A percentile compares a stretch with the other conserved stretches of the same genome.
phyloP scores from a whole-genome alignment of 1,140 invertebrate species.

The Thalassaphorura encarpata region DNA sequence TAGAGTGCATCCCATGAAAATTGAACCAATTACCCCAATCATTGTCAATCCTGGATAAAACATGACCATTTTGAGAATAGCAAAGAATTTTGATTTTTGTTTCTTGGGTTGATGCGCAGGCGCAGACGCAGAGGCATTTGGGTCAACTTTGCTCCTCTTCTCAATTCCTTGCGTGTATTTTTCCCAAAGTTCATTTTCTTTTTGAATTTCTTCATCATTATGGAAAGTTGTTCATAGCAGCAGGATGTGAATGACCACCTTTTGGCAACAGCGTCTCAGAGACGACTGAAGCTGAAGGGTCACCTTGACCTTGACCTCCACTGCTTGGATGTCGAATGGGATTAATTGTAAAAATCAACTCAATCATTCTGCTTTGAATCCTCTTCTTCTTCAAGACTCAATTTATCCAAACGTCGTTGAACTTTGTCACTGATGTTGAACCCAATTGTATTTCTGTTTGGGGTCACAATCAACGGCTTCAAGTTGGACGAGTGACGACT shows the following conservation, averaged over 20 bases:
- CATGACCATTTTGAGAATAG: neutral
- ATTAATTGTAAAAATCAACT: too few relatives aligned
- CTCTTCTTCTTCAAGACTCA: too few relatives aligned
- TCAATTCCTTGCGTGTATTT: neutral
- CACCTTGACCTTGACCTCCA: too few relatives aligned
- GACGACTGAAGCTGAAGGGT: too few relatives aligned
- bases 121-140: neutral
- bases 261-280: too few relatives aligned
- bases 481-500: neutral
- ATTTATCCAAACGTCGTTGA: too few relatives aligned
- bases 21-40: neutral
- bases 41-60: neutral
- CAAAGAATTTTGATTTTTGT: neutral
- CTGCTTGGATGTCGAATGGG: too few relatives aligned
- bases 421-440: neutral
- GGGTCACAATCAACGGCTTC: neutral
- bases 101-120: neutral
- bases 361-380: too few relatives aligned
- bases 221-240: neutral
- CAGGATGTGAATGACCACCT: too few relatives aligned
- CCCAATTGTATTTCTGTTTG: neutral
- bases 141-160: neutral
- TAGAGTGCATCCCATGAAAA: neutral
- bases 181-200: neutral
- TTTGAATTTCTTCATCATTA: neutral